These are phyloP conservation scores for Limenitis camilla DNA, from an alignment of 2,888 invertebrate species.

Conservation along the genomic window DNA sequence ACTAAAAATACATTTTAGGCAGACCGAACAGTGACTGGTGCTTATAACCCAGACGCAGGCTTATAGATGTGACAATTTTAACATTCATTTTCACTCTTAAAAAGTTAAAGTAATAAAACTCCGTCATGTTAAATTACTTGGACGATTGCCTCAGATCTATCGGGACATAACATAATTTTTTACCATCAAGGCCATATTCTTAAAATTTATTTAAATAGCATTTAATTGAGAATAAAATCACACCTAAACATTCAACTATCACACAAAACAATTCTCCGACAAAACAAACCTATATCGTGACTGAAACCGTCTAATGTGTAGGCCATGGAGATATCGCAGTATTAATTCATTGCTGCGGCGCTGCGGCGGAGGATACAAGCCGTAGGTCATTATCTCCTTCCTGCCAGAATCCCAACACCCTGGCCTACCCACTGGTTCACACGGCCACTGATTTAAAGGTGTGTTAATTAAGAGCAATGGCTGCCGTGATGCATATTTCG, in stretches of 20 bases:
- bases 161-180: too few species aligned
- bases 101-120: too few species aligned
- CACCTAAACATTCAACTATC: background rate
- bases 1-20: too few species aligned
- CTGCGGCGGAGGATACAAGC: conserved; percentile 40
- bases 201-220: too few species aligned
- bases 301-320: conserved; percentile 50
- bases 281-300: conserved; percentile 44
- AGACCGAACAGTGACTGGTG: too few species aligned
- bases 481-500: conserved; percentile 16
- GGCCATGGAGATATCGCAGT: conserved; percentile 64
- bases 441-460: conserved; percentile 30
- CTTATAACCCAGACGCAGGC: too few species aligned
- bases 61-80: too few species aligned
- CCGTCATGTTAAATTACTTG: too few species aligned
- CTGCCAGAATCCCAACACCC: conserved; percentile 38
- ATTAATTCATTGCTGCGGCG: conserved; percentile 61
- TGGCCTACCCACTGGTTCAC: conserved; percentile 32
- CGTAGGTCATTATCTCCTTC: conserved; percentile 44
- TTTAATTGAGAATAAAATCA: too few species aligned
- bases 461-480: conserved; percentile 27
- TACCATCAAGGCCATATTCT: too few species aligned
- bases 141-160: too few species aligned
- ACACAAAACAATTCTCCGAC: conserved; percentile 8
- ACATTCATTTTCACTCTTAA: too few species aligned